phyloP scores from a whole-genome alignment of 1,140 invertebrate species.

The Propsilocerus akamusi region DNA sequence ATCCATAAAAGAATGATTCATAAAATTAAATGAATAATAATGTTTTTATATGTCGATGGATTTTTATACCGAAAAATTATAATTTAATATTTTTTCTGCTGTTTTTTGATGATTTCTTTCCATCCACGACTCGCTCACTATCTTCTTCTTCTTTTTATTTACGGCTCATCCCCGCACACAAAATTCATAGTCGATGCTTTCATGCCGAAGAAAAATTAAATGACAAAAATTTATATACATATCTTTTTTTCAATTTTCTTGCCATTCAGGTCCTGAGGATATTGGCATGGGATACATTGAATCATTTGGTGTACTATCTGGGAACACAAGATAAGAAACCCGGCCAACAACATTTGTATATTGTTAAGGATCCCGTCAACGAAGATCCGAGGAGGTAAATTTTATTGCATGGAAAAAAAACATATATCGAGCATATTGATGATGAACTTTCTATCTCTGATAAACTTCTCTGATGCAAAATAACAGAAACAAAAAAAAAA shows the following conservation, averaged over 20 bases:
- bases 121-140: not conserved
- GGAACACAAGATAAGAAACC: conserved; percentile 60
- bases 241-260: not conserved
- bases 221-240: too few relatives aligned
- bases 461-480: not conserved
- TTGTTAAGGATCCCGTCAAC: conserved; percentile 47
- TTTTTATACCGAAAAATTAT: not conserved
- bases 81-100: not conserved
- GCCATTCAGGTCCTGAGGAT: conserved; percentile 40
- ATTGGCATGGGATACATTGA: conserved; percentile 66
- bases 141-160: not conserved
- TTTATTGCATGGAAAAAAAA: too few relatives aligned
- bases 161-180: too few relatives aligned
- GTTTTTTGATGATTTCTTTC: not conserved
- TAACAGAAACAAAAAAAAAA: not conserved
- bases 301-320: conserved; percentile 68
- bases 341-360: conserved; percentile 71
- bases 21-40: conserved; percentile 5
- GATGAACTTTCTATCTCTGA: not conserved
- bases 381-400: conserved; percentile 41
- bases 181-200: too few relatives aligned
- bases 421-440: too few relatives aligned
- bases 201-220: too few relatives aligned
- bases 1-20: conserved; percentile 5
- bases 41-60: not conserved